phyloP scores from a whole-genome alignment of 2,113 vertebrate genomes.

The Nothocercus nigrocapillus region DNA sequence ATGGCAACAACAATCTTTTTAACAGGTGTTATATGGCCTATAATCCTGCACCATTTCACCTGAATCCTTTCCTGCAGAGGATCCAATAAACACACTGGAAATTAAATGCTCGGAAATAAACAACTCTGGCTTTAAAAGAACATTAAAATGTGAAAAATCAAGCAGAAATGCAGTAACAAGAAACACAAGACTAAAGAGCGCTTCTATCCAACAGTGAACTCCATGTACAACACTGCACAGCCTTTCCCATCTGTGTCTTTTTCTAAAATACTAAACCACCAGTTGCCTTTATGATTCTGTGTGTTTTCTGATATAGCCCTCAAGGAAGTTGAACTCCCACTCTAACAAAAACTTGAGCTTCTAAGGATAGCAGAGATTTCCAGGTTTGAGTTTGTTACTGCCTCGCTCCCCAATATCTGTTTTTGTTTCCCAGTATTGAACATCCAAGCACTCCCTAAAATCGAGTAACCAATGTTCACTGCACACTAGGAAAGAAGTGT shows the following conservation, averaged over 20 bases:
- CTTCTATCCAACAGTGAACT: background rate
- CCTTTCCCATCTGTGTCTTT: background rate
- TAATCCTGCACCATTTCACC: background rate
- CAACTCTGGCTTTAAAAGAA: background rate
- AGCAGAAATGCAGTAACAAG: fast-evolving
- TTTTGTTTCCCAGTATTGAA: background rate
- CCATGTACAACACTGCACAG: background rate
- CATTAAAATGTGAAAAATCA: background rate
- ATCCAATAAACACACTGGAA: background rate
- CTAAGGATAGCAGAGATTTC: background rate
- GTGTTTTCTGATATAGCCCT: background rate
- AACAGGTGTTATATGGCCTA: background rate
- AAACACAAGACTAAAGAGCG: background rate
- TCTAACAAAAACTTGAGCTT: background rate
- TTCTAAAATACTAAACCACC: background rate
- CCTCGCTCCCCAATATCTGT: background rate
- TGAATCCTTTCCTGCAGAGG: background rate
- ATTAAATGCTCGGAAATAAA: background rate
- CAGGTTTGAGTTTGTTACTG: background rate
- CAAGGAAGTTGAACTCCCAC: background rate
- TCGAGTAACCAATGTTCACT: background rate
- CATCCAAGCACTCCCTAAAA: background rate
- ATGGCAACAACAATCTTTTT: fast-evolving
- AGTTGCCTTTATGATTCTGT: background rate
- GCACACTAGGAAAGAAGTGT: background rate